Conservation (phyloP, 2,888 invertebrate species). For the Trimorus sp. region DNA sequence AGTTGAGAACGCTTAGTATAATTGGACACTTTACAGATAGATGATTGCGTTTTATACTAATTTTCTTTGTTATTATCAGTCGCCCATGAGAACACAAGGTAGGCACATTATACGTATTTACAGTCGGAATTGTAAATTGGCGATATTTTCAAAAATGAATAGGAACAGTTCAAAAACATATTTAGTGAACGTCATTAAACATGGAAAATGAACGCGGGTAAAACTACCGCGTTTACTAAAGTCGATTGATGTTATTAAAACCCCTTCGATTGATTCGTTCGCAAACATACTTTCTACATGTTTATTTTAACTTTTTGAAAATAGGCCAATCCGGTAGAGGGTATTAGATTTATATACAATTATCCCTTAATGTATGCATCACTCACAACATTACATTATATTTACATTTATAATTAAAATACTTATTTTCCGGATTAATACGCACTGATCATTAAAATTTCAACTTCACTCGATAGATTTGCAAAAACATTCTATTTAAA, state of each 20-base stretch:
- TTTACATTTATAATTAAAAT: slow-evolving; percentile 7
- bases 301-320: not conserved
- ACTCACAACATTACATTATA: not conserved
- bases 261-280: no score
- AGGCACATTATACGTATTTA: slow-evolving; percentile 19
- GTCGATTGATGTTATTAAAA: no score
- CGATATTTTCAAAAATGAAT: not conserved
- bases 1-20: no score
- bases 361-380: not conserved
- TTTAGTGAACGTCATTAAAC: no score
- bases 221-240: not conserved
- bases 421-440: slow-evolving; percentile 6
- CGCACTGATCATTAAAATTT: not conserved
- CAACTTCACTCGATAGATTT: not conserved
- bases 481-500: no score
- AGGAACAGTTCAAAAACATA: not conserved
- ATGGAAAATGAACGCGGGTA: no score
- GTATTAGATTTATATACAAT: not conserved
- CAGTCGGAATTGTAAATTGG: slow-evolving; percentile 13
- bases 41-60: no score
- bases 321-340: not conserved
- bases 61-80: slow-evolving; percentile 21
- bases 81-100: slow-evolving; percentile 19
- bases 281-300: not conserved
- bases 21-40: no score